phyloP scores from a whole-genome alignment of 2,797 vertebrate genomes.

The Acridotheres tristis region DNA sequence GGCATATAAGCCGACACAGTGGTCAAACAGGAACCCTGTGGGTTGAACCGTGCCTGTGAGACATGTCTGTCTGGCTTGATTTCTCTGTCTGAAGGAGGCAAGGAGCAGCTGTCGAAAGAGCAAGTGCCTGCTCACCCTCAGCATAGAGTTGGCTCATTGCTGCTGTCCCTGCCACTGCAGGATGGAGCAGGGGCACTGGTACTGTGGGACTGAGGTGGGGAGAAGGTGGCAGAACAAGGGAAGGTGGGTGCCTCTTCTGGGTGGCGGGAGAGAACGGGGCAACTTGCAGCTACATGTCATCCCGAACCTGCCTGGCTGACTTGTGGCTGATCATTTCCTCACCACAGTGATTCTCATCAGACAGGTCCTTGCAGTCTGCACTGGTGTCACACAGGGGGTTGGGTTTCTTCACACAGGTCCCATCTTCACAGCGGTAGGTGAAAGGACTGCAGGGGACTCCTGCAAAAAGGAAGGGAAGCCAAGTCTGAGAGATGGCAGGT shows the following conservation, averaged over 20 bases:
- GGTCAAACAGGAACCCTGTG: neutral
- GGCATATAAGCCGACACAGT: neutral
- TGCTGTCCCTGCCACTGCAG: neutral
- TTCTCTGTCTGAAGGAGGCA: neutral
- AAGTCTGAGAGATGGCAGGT: neutral
- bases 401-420: constrained; percentile 89
- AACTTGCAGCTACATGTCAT: neutral
- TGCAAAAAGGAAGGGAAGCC: constrained; percentile 41
- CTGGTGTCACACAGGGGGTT: constrained; percentile 88
- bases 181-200: neutral
- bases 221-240: neutral
- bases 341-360: constrained; percentile 90
- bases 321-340: constrained; percentile 32
- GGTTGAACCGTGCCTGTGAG: neutral
- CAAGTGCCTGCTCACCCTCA: neutral
- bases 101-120: neutral
- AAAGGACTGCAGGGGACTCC: constrained; percentile 85
- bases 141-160: neutral
- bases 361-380: constrained; percentile 85
- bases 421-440: constrained; percentile 88
- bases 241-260: neutral
- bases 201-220: no score
- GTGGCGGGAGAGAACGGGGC: accelerated
- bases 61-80: neutral
- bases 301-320: neutral